Percentiles rank a stretch among this genome's conserved stretches.
phyloP scores from a whole-genome alignment of 2,888 invertebrate genomes.

The Ochropacha duplaris region DNA sequence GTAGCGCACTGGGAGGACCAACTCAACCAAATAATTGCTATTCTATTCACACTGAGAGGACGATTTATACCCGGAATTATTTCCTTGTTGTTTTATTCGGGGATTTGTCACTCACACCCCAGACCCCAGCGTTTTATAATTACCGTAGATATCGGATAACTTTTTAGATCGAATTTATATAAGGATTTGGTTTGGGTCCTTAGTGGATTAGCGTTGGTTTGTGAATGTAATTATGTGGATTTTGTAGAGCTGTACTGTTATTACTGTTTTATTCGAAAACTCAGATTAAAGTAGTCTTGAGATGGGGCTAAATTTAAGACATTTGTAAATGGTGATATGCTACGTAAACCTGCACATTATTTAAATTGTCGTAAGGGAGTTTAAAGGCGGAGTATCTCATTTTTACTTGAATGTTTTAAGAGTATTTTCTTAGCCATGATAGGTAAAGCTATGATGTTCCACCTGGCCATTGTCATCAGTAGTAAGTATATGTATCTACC shows the following conservation, averaged over 20 bases:
- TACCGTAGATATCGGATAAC: constrained; percentile 75
- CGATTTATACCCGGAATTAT: constrained; percentile 81
- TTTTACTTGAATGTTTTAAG: not conserved
- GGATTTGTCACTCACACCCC: constrained; percentile 74
- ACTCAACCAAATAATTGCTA: constrained; percentile 83
- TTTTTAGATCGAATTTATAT: constrained; percentile 73
- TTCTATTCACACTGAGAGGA: constrained; percentile 81
- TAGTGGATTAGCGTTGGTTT: constrained; percentile 53
- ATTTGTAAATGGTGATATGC: not conserved
- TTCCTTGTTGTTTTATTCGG: constrained; percentile 83
- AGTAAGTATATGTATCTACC: too few species aligned
- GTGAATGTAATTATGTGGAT: constrained; percentile 56
- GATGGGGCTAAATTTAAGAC: constrained; percentile 11
- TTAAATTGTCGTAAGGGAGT: not conserved
- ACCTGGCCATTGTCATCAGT: too few species aligned
- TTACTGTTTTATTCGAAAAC: constrained; percentile 33
- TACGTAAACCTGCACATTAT: not conserved
- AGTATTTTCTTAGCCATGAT: not conserved
- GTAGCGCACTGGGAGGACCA: constrained; percentile 50
- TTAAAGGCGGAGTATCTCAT: too few species aligned
- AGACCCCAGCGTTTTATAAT: constrained; percentile 73
- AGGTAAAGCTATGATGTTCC: too few species aligned
- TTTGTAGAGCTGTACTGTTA: constrained; percentile 39
- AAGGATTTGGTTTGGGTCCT: constrained; percentile 52
- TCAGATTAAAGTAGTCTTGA: constrained; percentile 33